Conservation (phyloP, 1,140 invertebrate genomes). For the Eumaeus atala region DNA sequence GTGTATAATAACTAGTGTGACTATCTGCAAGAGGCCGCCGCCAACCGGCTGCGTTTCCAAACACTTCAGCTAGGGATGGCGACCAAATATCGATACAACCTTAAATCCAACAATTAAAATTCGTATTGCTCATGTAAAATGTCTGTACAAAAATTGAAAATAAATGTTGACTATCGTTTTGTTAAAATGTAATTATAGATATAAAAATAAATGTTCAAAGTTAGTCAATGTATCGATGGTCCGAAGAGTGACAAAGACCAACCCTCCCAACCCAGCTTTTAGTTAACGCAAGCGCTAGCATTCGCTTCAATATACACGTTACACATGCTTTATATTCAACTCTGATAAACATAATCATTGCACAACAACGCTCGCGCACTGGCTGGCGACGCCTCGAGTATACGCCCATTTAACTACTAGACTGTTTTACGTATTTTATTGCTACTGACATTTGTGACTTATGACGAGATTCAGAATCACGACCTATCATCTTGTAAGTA, state of each 20-base stretch:
- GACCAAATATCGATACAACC: neutral
- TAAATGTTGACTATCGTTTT: too few relatives aligned
- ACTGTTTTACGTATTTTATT: slow-evolving; percentile 63
- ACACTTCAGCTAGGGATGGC: slow-evolving; percentile 9
- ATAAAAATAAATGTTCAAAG: too few relatives aligned
- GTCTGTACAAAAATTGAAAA: too few relatives aligned
- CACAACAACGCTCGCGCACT: slow-evolving; percentile 40
- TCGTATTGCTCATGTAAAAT: too few relatives aligned
- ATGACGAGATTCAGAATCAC: slow-evolving; percentile 73
- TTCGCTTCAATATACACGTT: slow-evolving; percentile 17
- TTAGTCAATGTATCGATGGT: neutral
- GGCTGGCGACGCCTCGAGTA: slow-evolving; percentile 35
- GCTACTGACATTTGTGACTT: slow-evolving; percentile 73
- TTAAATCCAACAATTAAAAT: too few relatives aligned
- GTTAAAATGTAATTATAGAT: too few relatives aligned
- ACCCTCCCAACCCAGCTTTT: neutral
- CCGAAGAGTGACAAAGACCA: neutral
- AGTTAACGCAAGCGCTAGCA: neutral
- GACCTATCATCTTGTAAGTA: slow-evolving; percentile 71
- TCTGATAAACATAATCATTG: slow-evolving; percentile 50
- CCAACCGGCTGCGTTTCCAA: slow-evolving; percentile 27
- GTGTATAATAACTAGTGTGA: slow-evolving; percentile 68
- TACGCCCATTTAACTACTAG: slow-evolving; percentile 40
- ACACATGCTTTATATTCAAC: slow-evolving; percentile 26
- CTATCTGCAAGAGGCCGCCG: slow-evolving; percentile 41